Base-by-base conservation (phyloP, 2,797 vertebrate species). In the Poeciliopsis paucimaculata region DNA sequence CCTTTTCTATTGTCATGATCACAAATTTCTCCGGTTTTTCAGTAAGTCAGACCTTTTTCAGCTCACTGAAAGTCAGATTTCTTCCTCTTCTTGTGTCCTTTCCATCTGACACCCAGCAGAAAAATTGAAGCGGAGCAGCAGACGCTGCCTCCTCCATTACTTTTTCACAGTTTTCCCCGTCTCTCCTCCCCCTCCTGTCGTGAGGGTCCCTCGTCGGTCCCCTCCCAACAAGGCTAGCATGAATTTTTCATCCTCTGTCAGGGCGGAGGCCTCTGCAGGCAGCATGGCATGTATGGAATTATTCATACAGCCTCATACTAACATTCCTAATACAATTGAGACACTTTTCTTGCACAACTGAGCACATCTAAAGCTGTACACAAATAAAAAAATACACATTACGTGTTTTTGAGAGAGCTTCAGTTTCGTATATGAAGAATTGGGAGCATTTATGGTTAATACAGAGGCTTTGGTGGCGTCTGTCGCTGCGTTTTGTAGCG, bases 201-300 rank as follows among this genome's bases (percentile, higher is more conserved):
- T 66, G 83, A 80, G 41, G 89, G 89, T 87, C 86, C 64, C 87
- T 78, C 81, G 74, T 86, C 86, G 85, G 89, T 90, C 88, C 86
- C 88, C 79, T 86, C 86, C 88, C 91, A 92, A 89, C 90, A 91
- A 90, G 87, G 87, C 91, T 91, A 86, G 72, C 84, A 94, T 95
- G 90, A 94, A 94, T 94, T 91, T 95, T 95, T 94, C 90, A 95
- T 93, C 87, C 71, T 82, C 89, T 84, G 89, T 90, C 83, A 87
- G 86, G 86, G 88, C 73, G 79, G 83, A 66, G 83, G 89, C 80
- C 85, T 84, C 86, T 28, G 81, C 86, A 92, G 92, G 91, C 87
- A 83, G 71, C 88, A 73, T 81, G 86, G 81, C 78, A 89, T 3
- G 76, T 78, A 85, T 89, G 84, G 90, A 93, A 94, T 94, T 82